Evolutionary conservation across 1,140 invertebrate species (phyloP).

Genomic region (Caerostris extrusa): DNA sequence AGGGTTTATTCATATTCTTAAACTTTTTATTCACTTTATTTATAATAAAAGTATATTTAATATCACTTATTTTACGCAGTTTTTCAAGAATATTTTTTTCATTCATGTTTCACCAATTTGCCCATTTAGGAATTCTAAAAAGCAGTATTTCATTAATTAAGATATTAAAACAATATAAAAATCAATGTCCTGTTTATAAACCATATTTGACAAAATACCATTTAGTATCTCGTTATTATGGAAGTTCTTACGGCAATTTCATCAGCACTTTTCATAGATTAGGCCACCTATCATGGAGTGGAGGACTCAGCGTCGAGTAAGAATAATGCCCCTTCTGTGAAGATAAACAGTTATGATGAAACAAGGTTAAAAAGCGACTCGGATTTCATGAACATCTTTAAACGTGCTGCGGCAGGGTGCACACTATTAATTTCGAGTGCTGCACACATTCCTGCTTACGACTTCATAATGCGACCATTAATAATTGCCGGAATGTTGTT

Average conservation of each 20-base stretch:
- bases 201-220: background rate
- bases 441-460: constrained; percentile 44
- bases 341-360: constrained; percentile 60
- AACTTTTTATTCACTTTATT: too few species aligned
- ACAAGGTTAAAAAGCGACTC: constrained; percentile 45
- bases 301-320: background rate
- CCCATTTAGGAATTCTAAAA: too few species aligned
- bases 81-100: too few species aligned
- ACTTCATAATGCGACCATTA: constrained; percentile 71
- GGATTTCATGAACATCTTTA: constrained; percentile 50
- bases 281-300: background rate
- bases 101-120: too few species aligned
- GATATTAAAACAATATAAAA: too few species aligned
- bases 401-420: constrained; percentile 21
- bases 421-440: constrained; percentile 24
- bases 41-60: too few species aligned
- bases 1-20: too few species aligned
- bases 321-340: background rate
- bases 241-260: background rate
- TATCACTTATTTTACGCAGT: too few species aligned
- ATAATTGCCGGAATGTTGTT: constrained; percentile 69
- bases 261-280: background rate
- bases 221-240: background rate
- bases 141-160: too few species aligned
- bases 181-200: too few species aligned